These are phyloP conservation scores for Chromoteleia sp. DNA, from an alignment of 2,888 invertebrate species.

Conservation along the genomic window DNA sequence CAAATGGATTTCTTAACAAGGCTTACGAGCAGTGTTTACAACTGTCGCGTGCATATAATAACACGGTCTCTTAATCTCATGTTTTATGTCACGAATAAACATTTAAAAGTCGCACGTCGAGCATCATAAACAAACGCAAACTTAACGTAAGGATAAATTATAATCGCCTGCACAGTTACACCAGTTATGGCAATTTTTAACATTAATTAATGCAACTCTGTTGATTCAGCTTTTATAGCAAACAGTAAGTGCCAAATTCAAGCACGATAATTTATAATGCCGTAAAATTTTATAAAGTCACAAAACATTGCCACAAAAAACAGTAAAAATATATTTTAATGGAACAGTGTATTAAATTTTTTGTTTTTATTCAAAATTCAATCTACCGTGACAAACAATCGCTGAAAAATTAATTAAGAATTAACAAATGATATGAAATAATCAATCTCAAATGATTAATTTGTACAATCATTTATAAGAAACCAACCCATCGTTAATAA, in stretches of 20 bases:
- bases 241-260: background rate
- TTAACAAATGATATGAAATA: no score
- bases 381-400: no score
- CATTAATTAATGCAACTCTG: conserved; percentile 15
- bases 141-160: conserved; percentile 31
- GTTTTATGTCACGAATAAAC: conserved; percentile 41
- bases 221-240: background rate
- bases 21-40: conserved; percentile 47
- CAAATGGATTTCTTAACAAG: conserved; percentile 32
- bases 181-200: conserved; percentile 1
- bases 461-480: no score
- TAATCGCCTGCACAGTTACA: conserved; percentile 10
- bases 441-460: no score
- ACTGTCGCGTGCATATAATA: conserved; percentile 53
- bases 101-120: conserved; percentile 45
- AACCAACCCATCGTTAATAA: no score
- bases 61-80: conserved; percentile 32
- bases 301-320: background rate
- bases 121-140: conserved; percentile 33
- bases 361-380: no score
- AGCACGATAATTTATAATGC: background rate
- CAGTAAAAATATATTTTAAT: background rate
- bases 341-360: background rate
- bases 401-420: no score
- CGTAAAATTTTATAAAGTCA: background rate